Percentiles rank a stretch among this genome's conserved stretches.
These are phyloP conservation scores for Tricholaema leucomelas DNA, from an alignment of 2,113 vertebrate species.

Conservation along the genomic window DNA sequence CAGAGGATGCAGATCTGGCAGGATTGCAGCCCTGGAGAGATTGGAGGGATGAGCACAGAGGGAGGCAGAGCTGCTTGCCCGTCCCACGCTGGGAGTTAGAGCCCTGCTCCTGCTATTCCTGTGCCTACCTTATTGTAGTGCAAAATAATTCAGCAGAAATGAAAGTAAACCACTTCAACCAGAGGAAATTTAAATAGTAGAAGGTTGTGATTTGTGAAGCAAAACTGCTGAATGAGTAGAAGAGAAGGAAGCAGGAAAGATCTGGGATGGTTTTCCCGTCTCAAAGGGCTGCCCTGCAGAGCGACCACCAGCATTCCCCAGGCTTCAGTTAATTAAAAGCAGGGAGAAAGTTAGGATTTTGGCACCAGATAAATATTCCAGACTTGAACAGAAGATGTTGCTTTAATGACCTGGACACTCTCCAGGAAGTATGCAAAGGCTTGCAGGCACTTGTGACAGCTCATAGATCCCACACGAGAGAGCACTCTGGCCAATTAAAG, in stretches of 20 bases:
- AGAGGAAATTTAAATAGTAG: slow-evolving; percentile 53
- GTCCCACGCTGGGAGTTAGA: background rate
- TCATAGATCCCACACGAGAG: slow-evolving; percentile 77
- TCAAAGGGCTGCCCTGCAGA: slow-evolving; percentile 55
- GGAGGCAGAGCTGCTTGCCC: background rate
- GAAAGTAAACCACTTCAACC: slow-evolving; percentile 54
- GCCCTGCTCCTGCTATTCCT: background rate
- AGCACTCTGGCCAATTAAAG: slow-evolving; percentile 83
- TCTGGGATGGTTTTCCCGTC: slow-evolving; percentile 18
- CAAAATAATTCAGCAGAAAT: slow-evolving; percentile 47
- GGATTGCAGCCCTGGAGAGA: background rate
- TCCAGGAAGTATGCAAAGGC: slow-evolving; percentile 79
- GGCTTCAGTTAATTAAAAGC: slow-evolving; percentile 78
- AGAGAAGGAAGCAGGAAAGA: slow-evolving; percentile 59
- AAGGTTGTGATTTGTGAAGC: slow-evolving; percentile 61
- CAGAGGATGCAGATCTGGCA: background rate
- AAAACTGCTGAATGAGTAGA: slow-evolving; percentile 67
- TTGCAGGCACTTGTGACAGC: slow-evolving; percentile 80
- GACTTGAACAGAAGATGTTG: slow-evolving; percentile 74
- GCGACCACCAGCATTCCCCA: slow-evolving; percentile 66
- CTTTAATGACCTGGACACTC: slow-evolving; percentile 81
- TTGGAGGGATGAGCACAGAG: rapidly evolving
- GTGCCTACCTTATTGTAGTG: slow-evolving; percentile 2
- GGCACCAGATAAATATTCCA: slow-evolving; percentile 75
- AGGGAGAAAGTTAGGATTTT: slow-evolving; percentile 64